Evolutionary conservation across 53 echinoderm and acorn worm genomes (phyloP).

Genomic region (Crossaster papposus): DNA sequence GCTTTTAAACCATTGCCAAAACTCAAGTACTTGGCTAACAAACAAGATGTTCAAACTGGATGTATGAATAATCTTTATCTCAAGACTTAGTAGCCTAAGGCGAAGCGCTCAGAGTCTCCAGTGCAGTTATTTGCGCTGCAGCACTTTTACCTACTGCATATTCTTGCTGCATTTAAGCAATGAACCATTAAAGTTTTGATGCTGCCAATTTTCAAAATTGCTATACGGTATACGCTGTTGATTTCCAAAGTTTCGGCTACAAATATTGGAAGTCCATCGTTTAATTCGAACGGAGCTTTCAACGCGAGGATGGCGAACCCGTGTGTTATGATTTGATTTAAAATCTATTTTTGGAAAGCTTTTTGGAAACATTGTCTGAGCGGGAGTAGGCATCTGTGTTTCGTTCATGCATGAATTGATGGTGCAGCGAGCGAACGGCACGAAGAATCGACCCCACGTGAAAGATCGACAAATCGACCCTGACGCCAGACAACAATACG

Average conservation of each 20-base stretch:
- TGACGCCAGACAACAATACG: conserved; percentile 1
- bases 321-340: background rate
- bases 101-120: too few relatives aligned
- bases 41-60: too few relatives aligned
- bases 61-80: too few relatives aligned
- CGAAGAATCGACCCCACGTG: background rate
- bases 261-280: background rate
- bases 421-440: background rate
- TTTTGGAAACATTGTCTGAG: background rate
- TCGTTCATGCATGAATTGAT: background rate
- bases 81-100: too few relatives aligned
- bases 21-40: too few relatives aligned
- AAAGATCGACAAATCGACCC: background rate
- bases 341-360: background rate
- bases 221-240: too few relatives aligned
- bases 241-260: background rate
- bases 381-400: background rate
- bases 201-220: too few relatives aligned
- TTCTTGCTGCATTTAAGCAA: too few relatives aligned
- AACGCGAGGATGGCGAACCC: background rate
- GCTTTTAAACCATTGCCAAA: too few relatives aligned
- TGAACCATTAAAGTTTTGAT: too few relatives aligned
- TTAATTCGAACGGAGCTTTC: background rate
- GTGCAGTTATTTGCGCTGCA: too few relatives aligned
- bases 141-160: too few relatives aligned